Percentiles rank a stretch among this genome's conserved stretches.
Conservation (phyloP, 2,888 invertebrate genomes). For the Elegia similella region DNA sequence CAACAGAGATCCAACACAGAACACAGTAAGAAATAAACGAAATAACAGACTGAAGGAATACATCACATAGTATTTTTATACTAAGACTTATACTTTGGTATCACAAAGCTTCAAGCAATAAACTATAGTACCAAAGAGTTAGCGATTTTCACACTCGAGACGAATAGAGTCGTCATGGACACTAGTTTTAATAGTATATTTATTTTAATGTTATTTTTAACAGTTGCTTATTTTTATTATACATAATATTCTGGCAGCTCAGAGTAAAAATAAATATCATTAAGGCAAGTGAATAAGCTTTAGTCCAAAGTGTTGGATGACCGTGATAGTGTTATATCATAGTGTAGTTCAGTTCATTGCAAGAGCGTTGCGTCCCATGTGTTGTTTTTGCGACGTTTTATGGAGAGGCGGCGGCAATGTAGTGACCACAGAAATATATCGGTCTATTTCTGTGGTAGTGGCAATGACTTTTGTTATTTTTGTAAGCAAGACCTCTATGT, state of each 20-base stretch:
- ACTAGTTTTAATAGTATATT: slow-evolving; percentile 15
- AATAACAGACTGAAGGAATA: slow-evolving; percentile 49
- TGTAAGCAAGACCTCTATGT: too few species aligned
- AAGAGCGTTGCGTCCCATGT: not conserved
- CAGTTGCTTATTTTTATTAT: slow-evolving; percentile 11
- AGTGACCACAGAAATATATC: not conserved
- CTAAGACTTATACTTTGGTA: slow-evolving; percentile 32
- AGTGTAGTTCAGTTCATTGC: not conserved
- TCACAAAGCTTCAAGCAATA: slow-evolving; percentile 21
- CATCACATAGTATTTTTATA: slow-evolving; percentile 48
- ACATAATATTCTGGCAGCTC: slow-evolving; percentile 1
- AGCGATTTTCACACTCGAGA: slow-evolving; percentile 15
- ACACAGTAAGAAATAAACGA: slow-evolving; percentile 57
- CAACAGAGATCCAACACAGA: slow-evolving; percentile 33
- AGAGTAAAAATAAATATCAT: not conserved
- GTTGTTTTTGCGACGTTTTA: not conserved
- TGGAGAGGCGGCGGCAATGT: not conserved
- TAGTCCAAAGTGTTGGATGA: slow-evolving; percentile 1
- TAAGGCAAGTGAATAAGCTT: slow-evolving; percentile 16
- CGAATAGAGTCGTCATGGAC: slow-evolving; percentile 18
- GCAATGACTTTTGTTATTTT: too few species aligned
- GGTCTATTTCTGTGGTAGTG: too few species aligned
- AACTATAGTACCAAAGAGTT: slow-evolving; percentile 24
- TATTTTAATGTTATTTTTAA: slow-evolving; percentile 5
- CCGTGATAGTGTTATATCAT: not conserved